Percentiles rank a stretch among this genome's conserved stretches.
phyloP scores from a whole-genome alignment of 2,797 vertebrate species.

The Brachyrhaphis roseni region DNA sequence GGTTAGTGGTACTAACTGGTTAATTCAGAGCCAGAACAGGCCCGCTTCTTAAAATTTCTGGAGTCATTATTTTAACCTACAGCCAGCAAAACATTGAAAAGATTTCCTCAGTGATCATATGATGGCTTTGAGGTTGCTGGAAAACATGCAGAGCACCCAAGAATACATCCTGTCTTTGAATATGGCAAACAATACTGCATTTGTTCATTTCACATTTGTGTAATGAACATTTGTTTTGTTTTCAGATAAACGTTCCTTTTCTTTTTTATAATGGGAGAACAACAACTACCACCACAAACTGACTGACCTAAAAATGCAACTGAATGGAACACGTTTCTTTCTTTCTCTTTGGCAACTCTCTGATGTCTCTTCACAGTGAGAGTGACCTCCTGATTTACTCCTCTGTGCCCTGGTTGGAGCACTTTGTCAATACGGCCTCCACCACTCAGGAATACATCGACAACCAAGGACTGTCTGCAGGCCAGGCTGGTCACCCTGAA shows the following conservation, averaged over 20 bases:
- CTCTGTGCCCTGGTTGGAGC: conserved; percentile 58
- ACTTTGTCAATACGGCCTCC: conserved; percentile 67
- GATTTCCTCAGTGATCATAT: background rate
- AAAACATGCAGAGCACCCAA: background rate
- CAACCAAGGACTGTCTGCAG: conserved; percentile 58
- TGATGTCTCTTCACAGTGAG: conserved; percentile 38
- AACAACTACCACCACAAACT: conserved; percentile 21
- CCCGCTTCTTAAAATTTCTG: background rate
- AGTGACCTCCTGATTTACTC: conserved; percentile 77
- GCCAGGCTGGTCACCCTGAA: conserved; percentile 57
- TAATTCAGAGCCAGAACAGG: background rate
- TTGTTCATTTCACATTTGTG: background rate
- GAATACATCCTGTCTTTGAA: background rate
- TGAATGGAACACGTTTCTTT: conserved; percentile 24
- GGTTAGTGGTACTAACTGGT: background rate
- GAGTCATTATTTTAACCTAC: background rate
- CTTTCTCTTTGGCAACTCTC: conserved; percentile 1
- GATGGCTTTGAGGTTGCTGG: background rate
- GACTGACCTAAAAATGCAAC: conserved; percentile 6
- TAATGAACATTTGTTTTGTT: background rate
- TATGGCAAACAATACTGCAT: background rate
- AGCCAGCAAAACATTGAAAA: background rate
- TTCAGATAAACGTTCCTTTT: background rate
- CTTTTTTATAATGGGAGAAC: background rate
- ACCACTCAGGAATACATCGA: conserved; percentile 60